Base-by-base conservation (phyloP, 2,888 invertebrate genomes). In the Slavum lentiscoides region DNA sequence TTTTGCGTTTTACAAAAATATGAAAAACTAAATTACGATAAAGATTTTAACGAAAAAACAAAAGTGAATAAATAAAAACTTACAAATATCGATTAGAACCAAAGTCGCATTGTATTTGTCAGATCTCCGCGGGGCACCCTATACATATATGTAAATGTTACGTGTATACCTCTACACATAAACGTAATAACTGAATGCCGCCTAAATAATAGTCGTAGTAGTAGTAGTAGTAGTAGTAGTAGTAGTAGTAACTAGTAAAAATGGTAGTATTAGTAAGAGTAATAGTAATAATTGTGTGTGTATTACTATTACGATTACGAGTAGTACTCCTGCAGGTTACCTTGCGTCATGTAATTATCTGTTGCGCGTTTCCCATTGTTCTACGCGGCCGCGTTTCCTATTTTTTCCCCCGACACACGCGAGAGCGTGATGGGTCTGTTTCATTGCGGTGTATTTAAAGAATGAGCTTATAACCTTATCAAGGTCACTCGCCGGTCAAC, bases 291-390 rank as follows among this genome's bases (percentile, higher is more conserved):
- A 58, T 39, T 67, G 58, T 58, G 55, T 37, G 53, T n/a, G 9
- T 30, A 19, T 61, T 74, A 21, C 15, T 53, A 30, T 30, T 17
- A 55, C 53, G 21, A 58, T 23, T 58, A 19, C n/a, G 19, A 39
- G 74, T 64, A 37, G 37, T 76, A 19, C 76, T 37, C 30, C 4
- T 30, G 30, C 30, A 30, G 76, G 76, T 76, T 76, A 76, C 76
- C 76, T 49, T 69, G 61, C 37, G 39, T 53, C 64, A n/a, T 80
- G 70, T 80, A 80, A 80, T 80, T 80, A 80, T 80, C 69, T 80
- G 30, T 21, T 19, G 23, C 15, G 23, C 69, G 39, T 70, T 80
- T 80, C 70, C 70, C 70, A 80, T 80, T 80, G 76, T 77, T 77
- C 69, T 62, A 61, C 49, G 59, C 68, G 62, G 37, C 17, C n/a